Conservation (phyloP, 2,113 vertebrate species). For the Ptilorrhoa leucosticta region DNA sequence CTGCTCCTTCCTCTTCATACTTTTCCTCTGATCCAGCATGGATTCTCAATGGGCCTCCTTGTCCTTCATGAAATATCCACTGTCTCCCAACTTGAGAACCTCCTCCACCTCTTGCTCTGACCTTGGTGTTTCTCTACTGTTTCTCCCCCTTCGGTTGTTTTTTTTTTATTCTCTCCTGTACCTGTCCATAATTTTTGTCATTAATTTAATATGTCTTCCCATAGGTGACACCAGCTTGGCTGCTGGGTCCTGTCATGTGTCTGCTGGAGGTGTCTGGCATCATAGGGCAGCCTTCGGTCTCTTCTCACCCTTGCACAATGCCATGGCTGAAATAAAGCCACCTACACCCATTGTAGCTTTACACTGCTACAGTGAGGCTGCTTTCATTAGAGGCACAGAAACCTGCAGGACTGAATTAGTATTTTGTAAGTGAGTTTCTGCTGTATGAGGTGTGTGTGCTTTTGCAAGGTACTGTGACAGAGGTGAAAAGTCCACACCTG, state of each 20-base stretch:
- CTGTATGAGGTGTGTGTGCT: not conserved
- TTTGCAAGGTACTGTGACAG: not conserved
- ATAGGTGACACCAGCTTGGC: not conserved
- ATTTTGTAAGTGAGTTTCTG: not conserved
- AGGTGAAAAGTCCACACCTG: not conserved
- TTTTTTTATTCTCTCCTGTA: not conserved
- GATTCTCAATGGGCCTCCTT: not conserved
- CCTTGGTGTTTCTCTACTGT: not conserved
- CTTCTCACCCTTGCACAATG: not conserved
- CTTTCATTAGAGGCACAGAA: not conserved
- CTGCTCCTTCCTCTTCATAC: not conserved
- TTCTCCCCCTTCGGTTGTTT: not conserved
- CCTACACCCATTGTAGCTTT: not conserved
- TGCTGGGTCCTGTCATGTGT: not conserved
- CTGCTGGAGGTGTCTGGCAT: not conserved
- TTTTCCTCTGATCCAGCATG: not conserved
- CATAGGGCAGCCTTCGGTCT: not conserved
- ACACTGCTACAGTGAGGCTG: not conserved
- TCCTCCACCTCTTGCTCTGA: not conserved
- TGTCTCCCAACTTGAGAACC: not conserved
- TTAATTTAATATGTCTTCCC: not conserved
- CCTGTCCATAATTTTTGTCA: not conserved
- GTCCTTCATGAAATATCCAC: not conserved
- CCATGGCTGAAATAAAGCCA: too few relatives aligned
- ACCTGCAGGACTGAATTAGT: not conserved